These are phyloP conservation scores for Leptatherina wallacei DNA, from an alignment of 2,797 vertebrate genomes.

Conservation along the genomic window DNA sequence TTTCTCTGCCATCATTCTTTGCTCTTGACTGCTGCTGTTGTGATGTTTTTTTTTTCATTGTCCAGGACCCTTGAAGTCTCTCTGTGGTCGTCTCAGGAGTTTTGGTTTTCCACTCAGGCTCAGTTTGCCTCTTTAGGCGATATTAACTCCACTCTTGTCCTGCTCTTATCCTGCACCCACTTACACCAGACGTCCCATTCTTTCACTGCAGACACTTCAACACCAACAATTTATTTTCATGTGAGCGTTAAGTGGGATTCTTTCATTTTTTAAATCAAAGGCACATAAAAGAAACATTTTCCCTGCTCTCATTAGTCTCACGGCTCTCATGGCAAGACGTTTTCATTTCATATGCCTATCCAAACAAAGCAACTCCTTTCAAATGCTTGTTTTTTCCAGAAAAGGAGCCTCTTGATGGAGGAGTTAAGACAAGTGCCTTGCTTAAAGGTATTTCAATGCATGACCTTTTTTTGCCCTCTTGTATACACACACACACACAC, in stretches of 20 bases:
- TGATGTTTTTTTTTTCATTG: slow-evolving; percentile 29
- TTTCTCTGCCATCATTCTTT: slow-evolving; percentile 10
- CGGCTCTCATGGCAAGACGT: slow-evolving; percentile 46
- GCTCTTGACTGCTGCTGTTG: slow-evolving; percentile 56
- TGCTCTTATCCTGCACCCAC: slow-evolving; percentile 25
- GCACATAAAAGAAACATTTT: slow-evolving; percentile 22
- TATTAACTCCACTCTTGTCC: slow-evolving; percentile 16
- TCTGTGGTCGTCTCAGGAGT: slow-evolving; percentile 40
- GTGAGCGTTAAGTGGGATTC: not conserved
- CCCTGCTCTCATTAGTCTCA: slow-evolving; percentile 36
- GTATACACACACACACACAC: slow-evolving; percentile 14
- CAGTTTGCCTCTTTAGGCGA: slow-evolving; percentile 25
- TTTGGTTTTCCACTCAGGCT: slow-evolving; percentile 42
- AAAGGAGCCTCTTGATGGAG: slow-evolving; percentile 56
- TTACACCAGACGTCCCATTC: slow-evolving; percentile 9
- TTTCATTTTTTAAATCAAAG: slow-evolving; percentile 28
- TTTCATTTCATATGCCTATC: slow-evolving; percentile 61
- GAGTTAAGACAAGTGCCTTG: slow-evolving; percentile 75
- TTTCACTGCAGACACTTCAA: not conserved
- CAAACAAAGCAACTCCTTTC: slow-evolving; percentile 42
- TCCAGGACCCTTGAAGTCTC: slow-evolving; percentile 56
- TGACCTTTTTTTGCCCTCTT: slow-evolving; percentile 78
- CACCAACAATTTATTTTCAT: not conserved
- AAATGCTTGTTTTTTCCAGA: slow-evolving; percentile 42
- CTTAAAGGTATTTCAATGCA: slow-evolving; percentile 74